Evolutionary conservation across 2,797 vertebrate genomes (phyloP).

Genomic region (Pogonophryne albipinna): DNA sequence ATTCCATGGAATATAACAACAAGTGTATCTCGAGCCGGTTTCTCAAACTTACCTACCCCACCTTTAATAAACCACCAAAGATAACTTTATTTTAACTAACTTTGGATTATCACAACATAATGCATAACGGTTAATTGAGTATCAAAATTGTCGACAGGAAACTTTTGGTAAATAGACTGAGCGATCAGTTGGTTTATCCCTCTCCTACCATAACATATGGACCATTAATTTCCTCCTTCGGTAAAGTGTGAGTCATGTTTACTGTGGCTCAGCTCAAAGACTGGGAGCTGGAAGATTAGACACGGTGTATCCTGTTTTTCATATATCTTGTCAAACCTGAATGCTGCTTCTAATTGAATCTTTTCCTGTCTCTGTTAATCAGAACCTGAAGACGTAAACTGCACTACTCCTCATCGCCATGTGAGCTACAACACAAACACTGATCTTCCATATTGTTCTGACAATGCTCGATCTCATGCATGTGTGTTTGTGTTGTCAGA

Average conservation of each 20-base stretch:
- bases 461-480: not conserved
- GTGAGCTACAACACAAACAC: conserved; percentile 79
- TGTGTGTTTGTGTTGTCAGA: conserved; percentile 41
- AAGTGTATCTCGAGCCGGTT: too few relatives aligned
- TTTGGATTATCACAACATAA: too few relatives aligned
- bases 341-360: not conserved
- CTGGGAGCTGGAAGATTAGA: not conserved
- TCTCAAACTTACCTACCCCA: too few relatives aligned
- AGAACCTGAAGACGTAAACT: conserved; percentile 97
- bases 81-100: too few relatives aligned
- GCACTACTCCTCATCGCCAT: conserved; percentile 88
- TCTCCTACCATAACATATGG: not conserved
- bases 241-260: not conserved
- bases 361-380: conserved; percentile 35
- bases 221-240: not conserved
- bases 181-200: not conserved
- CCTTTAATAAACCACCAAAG: too few relatives aligned
- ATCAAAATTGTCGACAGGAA: too few relatives aligned
- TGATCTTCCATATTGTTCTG: rapidly evolving
- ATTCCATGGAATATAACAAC: too few relatives aligned
- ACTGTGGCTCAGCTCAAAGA: too few relatives aligned
- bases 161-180: too few relatives aligned
- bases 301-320: not conserved
- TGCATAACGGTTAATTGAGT: too few relatives aligned
- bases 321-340: not conserved